These are phyloP conservation scores for Sphaeridia pumilis DNA, from an alignment of 2,888 invertebrate genomes.

Conservation along the genomic window DNA sequence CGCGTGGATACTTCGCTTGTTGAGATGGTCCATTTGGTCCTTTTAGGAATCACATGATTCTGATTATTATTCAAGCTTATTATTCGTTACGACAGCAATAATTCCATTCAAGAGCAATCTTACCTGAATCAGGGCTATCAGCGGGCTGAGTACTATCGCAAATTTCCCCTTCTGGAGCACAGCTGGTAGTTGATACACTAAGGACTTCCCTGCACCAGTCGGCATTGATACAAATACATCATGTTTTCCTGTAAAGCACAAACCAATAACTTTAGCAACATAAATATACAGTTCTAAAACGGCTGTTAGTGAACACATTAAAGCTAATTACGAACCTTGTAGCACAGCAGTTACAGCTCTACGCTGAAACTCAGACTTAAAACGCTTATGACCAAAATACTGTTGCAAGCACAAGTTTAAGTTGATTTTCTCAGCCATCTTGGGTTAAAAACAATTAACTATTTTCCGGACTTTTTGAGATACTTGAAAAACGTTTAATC, in stretches of 20 bases:
- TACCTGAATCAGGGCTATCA: constrained; percentile 85
- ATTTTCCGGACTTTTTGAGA: too few relatives aligned
- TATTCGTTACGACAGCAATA: neutral
- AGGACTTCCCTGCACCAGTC: constrained; percentile 93
- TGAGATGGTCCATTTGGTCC: constrained; percentile 85
- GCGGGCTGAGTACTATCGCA: constrained; percentile 88
- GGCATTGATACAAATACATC: constrained; percentile 98
- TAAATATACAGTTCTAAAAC: neutral
- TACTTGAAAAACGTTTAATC: too few relatives aligned
- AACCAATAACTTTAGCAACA: neutral
- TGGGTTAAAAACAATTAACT: too few relatives aligned
- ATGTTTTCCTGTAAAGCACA: constrained; percentile 50
- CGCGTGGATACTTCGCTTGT: constrained; percentile 62
- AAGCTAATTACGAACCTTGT: constrained; percentile 48
- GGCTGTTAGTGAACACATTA: neutral
- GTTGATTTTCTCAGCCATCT: neutral
- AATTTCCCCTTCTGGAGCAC: constrained; percentile 65
- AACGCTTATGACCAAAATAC: constrained; percentile 64
- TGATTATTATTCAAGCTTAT: neutral
- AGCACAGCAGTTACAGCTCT: constrained; percentile 59
- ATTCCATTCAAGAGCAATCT: neutral
- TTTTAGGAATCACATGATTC: constrained; percentile 36
- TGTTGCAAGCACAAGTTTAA: constrained; percentile 39
- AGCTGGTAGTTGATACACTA: constrained; percentile 94
- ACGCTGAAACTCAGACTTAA: constrained; percentile 70